These are phyloP conservation scores for Atta cephalotes DNA, from an alignment of 1,140 invertebrate genomes.

Conservation along the genomic window DNA sequence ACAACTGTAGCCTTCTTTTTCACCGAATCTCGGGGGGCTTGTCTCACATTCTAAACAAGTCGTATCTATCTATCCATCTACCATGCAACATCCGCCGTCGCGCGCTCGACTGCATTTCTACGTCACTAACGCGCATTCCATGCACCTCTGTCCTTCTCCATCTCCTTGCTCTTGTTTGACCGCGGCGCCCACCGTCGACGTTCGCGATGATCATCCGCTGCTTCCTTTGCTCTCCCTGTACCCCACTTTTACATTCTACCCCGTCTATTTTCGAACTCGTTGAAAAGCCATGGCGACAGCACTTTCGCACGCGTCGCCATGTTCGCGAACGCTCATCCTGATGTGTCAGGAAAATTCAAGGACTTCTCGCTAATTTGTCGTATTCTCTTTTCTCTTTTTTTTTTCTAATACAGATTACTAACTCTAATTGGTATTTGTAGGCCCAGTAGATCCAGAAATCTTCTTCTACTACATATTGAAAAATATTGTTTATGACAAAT, in stretches of 20 bases:
- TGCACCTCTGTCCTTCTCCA: constrained; percentile 37
- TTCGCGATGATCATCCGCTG: constrained; percentile 59
- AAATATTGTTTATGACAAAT: too few relatives aligned
- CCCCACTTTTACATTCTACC: constrained; percentile 28
- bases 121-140: constrained; percentile 61
- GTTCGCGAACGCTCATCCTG: constrained; percentile 31
- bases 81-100: constrained; percentile 37
- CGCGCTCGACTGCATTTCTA: constrained; percentile 60
- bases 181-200: constrained; percentile 41
- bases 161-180: constrained; percentile 30
- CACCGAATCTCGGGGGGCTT: constrained; percentile 51
- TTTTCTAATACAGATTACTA: neutral
- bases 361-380: neutral
- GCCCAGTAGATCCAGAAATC: too few relatives aligned
- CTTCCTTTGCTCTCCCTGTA: constrained; percentile 5
- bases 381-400: neutral
- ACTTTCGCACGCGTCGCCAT: constrained; percentile 24
- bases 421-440: too few relatives aligned
- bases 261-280: constrained; percentile 60
- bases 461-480: too few relatives aligned
- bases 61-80: constrained; percentile 57
- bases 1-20: constrained; percentile 50
- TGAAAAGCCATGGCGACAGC: constrained; percentile 38
- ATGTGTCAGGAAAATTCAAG: neutral
- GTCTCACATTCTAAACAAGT: constrained; percentile 58